Evolutionary conservation across 30 jellyfish, hydroid and myxozoan genomes (phyloP).

Genomic region (Euphysa ruthae): DNA sequence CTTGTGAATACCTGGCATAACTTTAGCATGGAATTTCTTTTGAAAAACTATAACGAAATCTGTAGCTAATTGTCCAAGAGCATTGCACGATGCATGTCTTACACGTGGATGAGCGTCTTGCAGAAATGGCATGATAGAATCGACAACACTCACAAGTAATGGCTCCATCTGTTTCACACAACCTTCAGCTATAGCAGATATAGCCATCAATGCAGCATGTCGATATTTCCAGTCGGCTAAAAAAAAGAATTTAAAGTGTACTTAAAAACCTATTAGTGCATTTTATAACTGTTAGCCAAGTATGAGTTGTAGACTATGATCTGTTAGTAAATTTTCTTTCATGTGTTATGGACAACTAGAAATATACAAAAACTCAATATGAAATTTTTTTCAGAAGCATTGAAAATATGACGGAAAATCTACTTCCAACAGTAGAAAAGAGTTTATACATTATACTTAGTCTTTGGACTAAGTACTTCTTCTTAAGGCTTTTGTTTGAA

Average conservation of each 20-base stretch:
- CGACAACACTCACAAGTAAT: conserved; percentile 70
- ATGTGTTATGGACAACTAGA: too few species aligned
- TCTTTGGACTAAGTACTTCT: too few species aligned
- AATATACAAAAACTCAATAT: too few species aligned
- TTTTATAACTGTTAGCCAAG: too few species aligned
- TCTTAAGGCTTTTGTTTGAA: too few species aligned
- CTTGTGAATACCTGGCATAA: conserved; percentile 46
- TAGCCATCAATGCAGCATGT: conserved; percentile 97
- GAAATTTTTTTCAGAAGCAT: too few species aligned
- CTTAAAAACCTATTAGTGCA: too few species aligned
- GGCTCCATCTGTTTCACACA: conserved; percentile 98
- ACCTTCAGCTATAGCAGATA: conserved; percentile 97
- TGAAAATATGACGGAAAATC: too few species aligned
- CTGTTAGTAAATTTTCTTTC: too few species aligned
- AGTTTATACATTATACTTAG: too few species aligned
- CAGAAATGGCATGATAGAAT: conserved; percentile 56
- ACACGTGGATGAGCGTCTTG: conserved; percentile 93
- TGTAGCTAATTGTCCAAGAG: conserved; percentile 97
- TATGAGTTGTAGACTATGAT: too few species aligned
- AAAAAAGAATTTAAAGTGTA: not conserved
- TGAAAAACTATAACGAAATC: conserved; percentile 81
- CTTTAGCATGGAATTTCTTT: conserved; percentile 80
- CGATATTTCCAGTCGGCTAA: conserved; percentile 92
- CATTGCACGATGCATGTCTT: conserved; percentile 95
- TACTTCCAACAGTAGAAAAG: too few species aligned